phyloP scores from a whole-genome alignment of 2,888 invertebrate genomes.

The Lasioglossum villosulum region DNA sequence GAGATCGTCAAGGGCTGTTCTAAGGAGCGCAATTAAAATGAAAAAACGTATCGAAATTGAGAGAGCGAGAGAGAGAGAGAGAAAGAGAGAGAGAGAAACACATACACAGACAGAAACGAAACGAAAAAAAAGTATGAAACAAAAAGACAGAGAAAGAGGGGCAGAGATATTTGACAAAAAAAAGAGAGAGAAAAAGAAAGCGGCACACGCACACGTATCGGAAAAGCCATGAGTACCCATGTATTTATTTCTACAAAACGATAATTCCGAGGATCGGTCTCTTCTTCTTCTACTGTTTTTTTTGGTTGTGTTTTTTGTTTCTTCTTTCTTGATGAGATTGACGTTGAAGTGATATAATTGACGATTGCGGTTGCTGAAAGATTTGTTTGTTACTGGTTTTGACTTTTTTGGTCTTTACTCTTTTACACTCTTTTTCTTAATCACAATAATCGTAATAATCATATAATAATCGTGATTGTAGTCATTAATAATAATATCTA shows the following conservation, averaged over 20 bases:
- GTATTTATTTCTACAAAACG: conserved; percentile 68
- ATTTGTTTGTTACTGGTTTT: conserved; percentile 81
- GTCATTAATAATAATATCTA: conserved; percentile 18
- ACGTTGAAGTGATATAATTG: conserved; percentile 80
- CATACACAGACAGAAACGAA: conserved; percentile 51
- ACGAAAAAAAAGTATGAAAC: conserved; percentile 61
- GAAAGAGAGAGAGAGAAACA: conserved; percentile 39
- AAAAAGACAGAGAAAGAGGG: conserved; percentile 59
- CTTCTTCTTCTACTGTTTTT: conserved; percentile 66
- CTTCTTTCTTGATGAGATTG: conserved; percentile 78
- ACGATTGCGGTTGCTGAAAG: conserved; percentile 83
- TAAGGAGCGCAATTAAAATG: conserved; percentile 66
- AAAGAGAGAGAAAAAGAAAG: conserved; percentile 73
- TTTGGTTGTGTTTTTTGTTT: conserved; percentile 73
- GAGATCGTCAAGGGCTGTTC: conserved; percentile 76
- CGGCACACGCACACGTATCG: conserved; percentile 83
- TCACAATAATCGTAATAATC: conserved; percentile 77
- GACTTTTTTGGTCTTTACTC: conserved; percentile 73
- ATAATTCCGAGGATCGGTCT: conserved; percentile 67
- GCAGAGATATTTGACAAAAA: conserved; percentile 62
- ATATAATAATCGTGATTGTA: conserved; percentile 41
- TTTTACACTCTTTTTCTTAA: conserved; percentile 78
- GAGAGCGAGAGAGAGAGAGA: conserved; percentile 56
- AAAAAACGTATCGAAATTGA: conserved; percentile 52
- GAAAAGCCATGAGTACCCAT: conserved; percentile 81